Evolutionary conservation across 2,888 invertebrate species (phyloP).

Genomic region (Drosophila stalkeri): DNA sequence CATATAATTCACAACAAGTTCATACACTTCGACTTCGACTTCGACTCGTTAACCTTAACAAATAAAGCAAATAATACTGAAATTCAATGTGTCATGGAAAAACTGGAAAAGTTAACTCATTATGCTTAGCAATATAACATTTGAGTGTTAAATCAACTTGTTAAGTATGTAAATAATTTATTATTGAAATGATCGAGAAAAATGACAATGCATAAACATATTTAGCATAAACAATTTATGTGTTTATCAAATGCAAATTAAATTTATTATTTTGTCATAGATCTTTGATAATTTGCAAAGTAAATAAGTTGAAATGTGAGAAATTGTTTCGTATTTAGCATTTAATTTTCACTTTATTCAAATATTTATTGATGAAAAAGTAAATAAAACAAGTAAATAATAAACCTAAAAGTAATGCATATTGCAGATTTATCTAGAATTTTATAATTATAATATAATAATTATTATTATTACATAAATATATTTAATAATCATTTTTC

Average conservation of each 20-base stretch:
- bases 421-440: constrained; percentile 7
- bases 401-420: background rate
- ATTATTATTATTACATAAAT: background rate
- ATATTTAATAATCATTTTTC: background rate
- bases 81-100: constrained; percentile 28
- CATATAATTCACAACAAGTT: constrained; percentile 3
- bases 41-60: background rate
- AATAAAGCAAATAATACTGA: background rate
- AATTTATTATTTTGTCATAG: constrained; percentile 12
- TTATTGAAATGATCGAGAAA: constrained; percentile 13
- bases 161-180: constrained; percentile 30
- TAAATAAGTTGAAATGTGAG: constrained; percentile 24
- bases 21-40: background rate
- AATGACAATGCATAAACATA: constrained; percentile 13
- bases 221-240: constrained; percentile 4
- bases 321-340: constrained; percentile 12
- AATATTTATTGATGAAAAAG: constrained; percentile 16
- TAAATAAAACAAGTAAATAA: constrained; percentile 13
- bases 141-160: constrained; percentile 32
- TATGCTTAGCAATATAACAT: constrained; percentile 3
- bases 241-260: constrained; percentile 9
- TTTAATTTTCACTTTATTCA: constrained; percentile 1
- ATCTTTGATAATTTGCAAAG: constrained; percentile 16
- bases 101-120: background rate
- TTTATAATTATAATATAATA: background rate